These are phyloP conservation scores for Tribolium freemani DNA, from an alignment of 2,888 invertebrate genomes.

Conservation along the genomic window DNA sequence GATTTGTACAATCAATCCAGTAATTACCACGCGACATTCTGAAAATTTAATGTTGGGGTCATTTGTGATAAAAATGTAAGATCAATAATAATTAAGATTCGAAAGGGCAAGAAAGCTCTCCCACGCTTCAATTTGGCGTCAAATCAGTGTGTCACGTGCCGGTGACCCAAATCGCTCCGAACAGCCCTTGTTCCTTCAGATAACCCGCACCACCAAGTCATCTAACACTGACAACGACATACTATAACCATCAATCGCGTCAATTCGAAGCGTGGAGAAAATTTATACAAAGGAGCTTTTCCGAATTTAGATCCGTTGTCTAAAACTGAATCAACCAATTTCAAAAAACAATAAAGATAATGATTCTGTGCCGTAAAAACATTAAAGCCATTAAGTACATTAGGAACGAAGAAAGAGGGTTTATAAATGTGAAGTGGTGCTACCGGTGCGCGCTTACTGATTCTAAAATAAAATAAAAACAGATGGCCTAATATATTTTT, in stretches of 20 bases:
- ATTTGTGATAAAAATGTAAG: constrained; percentile 8
- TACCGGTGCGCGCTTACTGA: constrained; percentile 44
- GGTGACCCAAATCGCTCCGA: constrained; percentile 25
- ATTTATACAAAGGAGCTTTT: constrained; percentile 16
- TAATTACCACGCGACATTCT: constrained; percentile 21
- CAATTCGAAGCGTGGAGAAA: not conserved
- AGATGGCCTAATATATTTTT: constrained; percentile 64
- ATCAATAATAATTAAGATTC: not conserved
- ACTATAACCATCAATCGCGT: constrained; percentile 22
- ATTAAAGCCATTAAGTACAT: constrained; percentile 50
- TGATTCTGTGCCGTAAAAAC: constrained; percentile 41
- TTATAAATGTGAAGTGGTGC: constrained; percentile 50
- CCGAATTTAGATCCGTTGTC: not conserved
- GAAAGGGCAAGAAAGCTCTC: not conserved
- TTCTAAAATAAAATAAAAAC: constrained; percentile 63
- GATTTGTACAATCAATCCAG: constrained; percentile 17
- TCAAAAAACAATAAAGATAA: constrained; percentile 48
- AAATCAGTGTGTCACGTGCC: constrained; percentile 18
- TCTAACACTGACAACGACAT: constrained; percentile 27
- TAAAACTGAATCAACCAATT: not conserved
- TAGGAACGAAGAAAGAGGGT: constrained; percentile 42
- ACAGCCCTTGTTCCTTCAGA: constrained; percentile 19
- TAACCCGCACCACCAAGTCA: constrained; percentile 17
- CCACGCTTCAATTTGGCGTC: not conserved
- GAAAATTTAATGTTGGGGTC: not conserved